Percentiles rank a stretch among this genome's conserved stretches.
These are phyloP conservation scores for Drosophila nr. fundita DNA, from an alignment of 2,888 invertebrate species.

Conservation along the genomic window DNA sequence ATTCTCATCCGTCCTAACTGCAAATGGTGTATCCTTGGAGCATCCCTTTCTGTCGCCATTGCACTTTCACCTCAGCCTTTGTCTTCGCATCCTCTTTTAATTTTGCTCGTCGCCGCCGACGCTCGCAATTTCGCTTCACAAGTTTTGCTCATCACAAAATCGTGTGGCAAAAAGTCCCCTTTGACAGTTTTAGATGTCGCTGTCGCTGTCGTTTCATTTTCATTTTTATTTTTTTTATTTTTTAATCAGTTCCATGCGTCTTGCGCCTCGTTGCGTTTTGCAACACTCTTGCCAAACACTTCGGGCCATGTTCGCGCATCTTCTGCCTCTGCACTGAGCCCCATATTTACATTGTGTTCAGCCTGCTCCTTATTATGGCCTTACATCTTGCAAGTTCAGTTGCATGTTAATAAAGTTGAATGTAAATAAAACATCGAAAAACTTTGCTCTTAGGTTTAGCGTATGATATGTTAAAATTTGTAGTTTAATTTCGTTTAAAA, in stretches of 20 bases:
- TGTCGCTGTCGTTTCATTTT: neutral
- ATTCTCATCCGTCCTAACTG: neutral
- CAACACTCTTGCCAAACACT: conserved; percentile 62
- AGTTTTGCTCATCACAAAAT: conserved; percentile 77
- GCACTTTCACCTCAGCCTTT: conserved; percentile 60
- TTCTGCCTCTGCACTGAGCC: neutral
- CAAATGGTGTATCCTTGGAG: neutral
- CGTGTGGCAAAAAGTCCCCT: conserved; percentile 46
- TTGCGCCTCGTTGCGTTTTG: conserved; percentile 60
- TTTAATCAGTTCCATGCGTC: conserved; percentile 73
- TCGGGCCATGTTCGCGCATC: neutral
- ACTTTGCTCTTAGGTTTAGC: neutral
- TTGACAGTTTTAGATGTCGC: conserved; percentile 73
- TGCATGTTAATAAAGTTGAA: conserved; percentile 21
- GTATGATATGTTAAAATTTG: neutral
- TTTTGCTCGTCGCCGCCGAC: conserved; percentile 46
- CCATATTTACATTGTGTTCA: conserved; percentile 7
- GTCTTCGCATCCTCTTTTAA: conserved; percentile 48
- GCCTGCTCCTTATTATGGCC: conserved; percentile 8
- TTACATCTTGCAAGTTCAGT: conserved; percentile 35
- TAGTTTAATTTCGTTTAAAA: neutral
- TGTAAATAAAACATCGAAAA: neutral
- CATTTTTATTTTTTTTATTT: conserved; percentile 22
- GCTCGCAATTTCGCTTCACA: conserved; percentile 68
- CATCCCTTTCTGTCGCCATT: conserved; percentile 16